Conservation (phyloP, 2,888 invertebrate genomes). For the Stenchaetothrips biformis region DNA sequence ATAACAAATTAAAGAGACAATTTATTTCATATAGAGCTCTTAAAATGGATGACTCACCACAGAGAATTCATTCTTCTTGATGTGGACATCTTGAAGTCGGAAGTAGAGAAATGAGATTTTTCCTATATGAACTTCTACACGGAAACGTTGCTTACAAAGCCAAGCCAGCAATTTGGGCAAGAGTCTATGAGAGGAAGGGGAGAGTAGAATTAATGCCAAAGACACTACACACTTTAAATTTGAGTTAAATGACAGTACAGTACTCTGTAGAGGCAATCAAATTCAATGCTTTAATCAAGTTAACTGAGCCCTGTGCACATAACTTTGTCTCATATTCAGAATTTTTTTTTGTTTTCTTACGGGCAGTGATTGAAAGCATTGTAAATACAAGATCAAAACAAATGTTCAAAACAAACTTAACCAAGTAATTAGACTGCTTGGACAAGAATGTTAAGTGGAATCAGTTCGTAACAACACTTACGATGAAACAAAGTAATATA, state of each 20-base stretch:
- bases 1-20: constrained; percentile 24
- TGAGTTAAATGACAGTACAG: too few species aligned
- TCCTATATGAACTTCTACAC: constrained; percentile 73
- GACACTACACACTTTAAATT: constrained; percentile 3
- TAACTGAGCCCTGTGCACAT: too few species aligned
- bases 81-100: constrained; percentile 71
- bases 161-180: constrained; percentile 72
- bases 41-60: constrained; percentile 55
- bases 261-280: too few species aligned
- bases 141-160: constrained; percentile 73
- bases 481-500: not conserved
- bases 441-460: not conserved
- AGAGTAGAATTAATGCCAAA: constrained; percentile 28
- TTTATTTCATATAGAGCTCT: constrained; percentile 28
- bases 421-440: constrained; percentile 26
- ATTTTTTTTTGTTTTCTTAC: too few species aligned
- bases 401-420: constrained; percentile 22
- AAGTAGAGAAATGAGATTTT: constrained; percentile 76
- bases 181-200: constrained; percentile 54
- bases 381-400: not conserved
- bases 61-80: constrained; percentile 72
- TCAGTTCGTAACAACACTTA: not conserved
- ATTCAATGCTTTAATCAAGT: too few species aligned
- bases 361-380: too few species aligned
- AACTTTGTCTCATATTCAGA: too few species aligned